Percentiles rank a stretch among this genome's conserved stretches.
These are phyloP conservation scores for Pachliopta kotzebuea DNA, from an alignment of 2,888 invertebrate genomes.

Conservation along the genomic window DNA sequence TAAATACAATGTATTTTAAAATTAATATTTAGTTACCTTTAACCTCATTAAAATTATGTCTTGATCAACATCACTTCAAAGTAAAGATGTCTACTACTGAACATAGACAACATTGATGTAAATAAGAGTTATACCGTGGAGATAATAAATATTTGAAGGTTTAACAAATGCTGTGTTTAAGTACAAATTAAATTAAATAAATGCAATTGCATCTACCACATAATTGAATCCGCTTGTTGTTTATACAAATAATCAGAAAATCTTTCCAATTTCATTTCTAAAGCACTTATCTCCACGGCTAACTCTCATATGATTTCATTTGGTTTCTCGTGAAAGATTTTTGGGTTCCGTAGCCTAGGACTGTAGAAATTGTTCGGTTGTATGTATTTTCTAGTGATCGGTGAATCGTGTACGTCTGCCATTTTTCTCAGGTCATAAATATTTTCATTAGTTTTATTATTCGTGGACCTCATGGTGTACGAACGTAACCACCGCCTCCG, in stretches of 20 bases:
- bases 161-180: neutral
- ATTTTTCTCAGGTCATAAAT: conserved; percentile 61
- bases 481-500: conserved; percentile 69
- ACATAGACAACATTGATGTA: too few species aligned
- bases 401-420: conserved; percentile 56
- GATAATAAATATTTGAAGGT: conserved; percentile 9
- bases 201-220: conserved; percentile 67
- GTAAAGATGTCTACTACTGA: too few species aligned
- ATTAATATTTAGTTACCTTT: too few species aligned
- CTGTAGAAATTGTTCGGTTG: conserved; percentile 76
- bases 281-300: conserved; percentile 78
- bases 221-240: conserved; percentile 81
- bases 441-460: conserved; percentile 63
- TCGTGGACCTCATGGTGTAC: conserved; percentile 60
- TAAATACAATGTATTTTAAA: too few species aligned
- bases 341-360: conserved; percentile 68
- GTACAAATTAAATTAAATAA: too few species aligned
- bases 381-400: conserved; percentile 67
- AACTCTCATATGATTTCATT: conserved; percentile 79
- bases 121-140: conserved; percentile 19
- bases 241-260: conserved; percentile 76
- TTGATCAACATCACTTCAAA: too few species aligned
- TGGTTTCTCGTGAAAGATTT: conserved; percentile 69
- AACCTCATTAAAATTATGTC: too few species aligned
- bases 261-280: conserved; percentile 73